phyloP scores from a whole-genome alignment of 2,888 invertebrate genomes.

The Tinea semifulvella region DNA sequence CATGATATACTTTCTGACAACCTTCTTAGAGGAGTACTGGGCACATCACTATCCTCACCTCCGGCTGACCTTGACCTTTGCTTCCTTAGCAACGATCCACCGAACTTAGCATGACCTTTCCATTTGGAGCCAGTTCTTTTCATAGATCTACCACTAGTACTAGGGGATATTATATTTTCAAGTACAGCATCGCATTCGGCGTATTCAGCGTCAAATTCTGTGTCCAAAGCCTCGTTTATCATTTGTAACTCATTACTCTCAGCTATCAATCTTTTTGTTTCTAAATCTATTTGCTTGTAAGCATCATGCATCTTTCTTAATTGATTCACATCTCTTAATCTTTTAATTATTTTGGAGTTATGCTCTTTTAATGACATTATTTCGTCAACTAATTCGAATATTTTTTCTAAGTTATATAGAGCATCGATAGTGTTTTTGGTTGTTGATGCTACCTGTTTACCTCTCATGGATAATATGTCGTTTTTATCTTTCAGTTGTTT shows the following conservation, averaged over 20 bases:
- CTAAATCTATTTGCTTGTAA: constrained; percentile 57
- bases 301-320: constrained; percentile 71
- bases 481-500: constrained; percentile 45
- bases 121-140: constrained; percentile 61
- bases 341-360: constrained; percentile 72
- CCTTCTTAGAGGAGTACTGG: constrained; percentile 45
- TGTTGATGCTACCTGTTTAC: constrained; percentile 62
- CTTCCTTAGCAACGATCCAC: constrained; percentile 62
- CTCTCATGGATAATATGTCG: constrained; percentile 58
- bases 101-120: constrained; percentile 50
- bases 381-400: constrained; percentile 81
- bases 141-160: constrained; percentile 58
- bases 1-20: constrained; percentile 48
- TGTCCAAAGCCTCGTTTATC: constrained; percentile 58
- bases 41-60: constrained; percentile 65
- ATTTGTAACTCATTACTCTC: constrained; percentile 45
- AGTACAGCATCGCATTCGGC: constrained; percentile 70
- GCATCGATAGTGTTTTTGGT: constrained; percentile 70
- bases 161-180: constrained; percentile 70
- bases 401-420: constrained; percentile 81
- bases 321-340: constrained; percentile 77
- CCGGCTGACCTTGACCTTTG: constrained; percentile 76
- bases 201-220: constrained; percentile 70
- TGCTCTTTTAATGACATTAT: constrained; percentile 76
- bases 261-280: constrained; percentile 43